phyloP scores from a whole-genome alignment of 1,140 invertebrate genomes.

The Ephestia elutella region DNA sequence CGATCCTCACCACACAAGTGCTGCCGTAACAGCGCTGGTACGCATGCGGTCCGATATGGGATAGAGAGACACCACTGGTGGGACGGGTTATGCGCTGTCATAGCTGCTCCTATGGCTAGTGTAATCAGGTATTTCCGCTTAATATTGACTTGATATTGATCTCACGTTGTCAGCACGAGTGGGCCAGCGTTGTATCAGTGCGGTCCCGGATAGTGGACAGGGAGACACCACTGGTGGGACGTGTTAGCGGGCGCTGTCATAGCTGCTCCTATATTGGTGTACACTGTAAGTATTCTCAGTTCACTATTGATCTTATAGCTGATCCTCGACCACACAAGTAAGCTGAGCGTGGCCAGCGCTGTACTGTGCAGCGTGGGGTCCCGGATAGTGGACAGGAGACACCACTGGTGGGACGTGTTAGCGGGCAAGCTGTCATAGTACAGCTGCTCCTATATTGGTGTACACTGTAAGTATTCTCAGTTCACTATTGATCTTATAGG shows the following conservation, averaged over 20 bases:
- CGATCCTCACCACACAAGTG: too few species aligned
- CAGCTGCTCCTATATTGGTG: conserved; percentile 45
- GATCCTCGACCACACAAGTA: not conserved
- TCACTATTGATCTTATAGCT: too few species aligned
- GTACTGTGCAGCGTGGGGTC: conserved; percentile 61
- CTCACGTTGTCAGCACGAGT: too few species aligned
- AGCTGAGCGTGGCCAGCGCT: conserved; percentile 22
- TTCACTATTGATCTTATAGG: too few species aligned
- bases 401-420: conserved; percentile 86
- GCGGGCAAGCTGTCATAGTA: conserved; percentile 77
- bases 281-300: conserved; percentile 59
- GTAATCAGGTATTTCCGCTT: too few species aligned
- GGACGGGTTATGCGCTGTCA: conserved; percentile 80
- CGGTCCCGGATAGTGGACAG: conserved; percentile 80
- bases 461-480: too few species aligned
- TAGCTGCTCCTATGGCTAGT: conserved; percentile 53
- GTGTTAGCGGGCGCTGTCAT: conserved; percentile 77
- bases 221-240: conserved; percentile 89
- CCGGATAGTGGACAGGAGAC: conserved; percentile 81
- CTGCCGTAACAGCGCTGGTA: conserved; percentile 28
- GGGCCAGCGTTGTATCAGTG: conserved; percentile 29
- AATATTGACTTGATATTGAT: too few species aligned
- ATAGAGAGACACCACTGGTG: conserved; percentile 90
- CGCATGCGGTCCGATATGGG: conserved; percentile 76
- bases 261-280: conserved; percentile 47